Percentiles rank a stretch among this genome's conserved stretches.
These are phyloP conservation scores for Drosophila rhopaloa DNA, from an alignment of 1,140 invertebrate genomes.

Conservation along the genomic window DNA sequence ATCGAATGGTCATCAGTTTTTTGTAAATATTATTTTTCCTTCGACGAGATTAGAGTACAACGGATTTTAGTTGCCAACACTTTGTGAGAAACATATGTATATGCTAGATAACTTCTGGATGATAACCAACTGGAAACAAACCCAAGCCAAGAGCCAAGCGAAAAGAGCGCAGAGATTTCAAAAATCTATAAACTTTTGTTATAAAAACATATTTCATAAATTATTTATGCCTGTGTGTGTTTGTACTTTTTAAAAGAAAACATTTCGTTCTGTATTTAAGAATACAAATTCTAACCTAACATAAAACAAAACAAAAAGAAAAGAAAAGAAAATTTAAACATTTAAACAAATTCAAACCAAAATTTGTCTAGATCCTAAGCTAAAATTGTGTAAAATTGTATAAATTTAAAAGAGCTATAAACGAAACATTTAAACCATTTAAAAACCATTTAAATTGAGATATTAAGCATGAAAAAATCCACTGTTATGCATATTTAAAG, in stretches of 20 bases:
- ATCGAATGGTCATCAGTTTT: constrained; percentile 50
- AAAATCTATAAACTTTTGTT: constrained; percentile 83
- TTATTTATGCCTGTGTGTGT: constrained; percentile 71
- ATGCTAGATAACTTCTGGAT: constrained; percentile 50
- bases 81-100: constrained; percentile 54
- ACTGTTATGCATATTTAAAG: constrained; percentile 76
- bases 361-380: constrained; percentile 63
- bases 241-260: constrained; percentile 81
- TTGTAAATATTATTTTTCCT: constrained; percentile 66
- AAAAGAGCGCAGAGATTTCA: constrained; percentile 73
- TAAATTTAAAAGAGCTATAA: constrained; percentile 45
- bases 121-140: constrained; percentile 37
- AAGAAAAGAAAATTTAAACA: constrained; percentile 21
- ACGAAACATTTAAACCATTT: constrained; percentile 34
- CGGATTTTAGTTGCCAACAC: constrained; percentile 73
- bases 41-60: constrained; percentile 47
- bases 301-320: constrained; percentile 10
- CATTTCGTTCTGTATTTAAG: constrained; percentile 65
- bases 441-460: constrained; percentile 52
- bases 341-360: constrained; percentile 70
- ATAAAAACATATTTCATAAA: constrained; percentile 71
- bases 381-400: constrained; percentile 71
- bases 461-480: constrained; percentile 47
- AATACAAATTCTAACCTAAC: constrained; percentile 57
- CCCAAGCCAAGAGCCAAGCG: constrained; percentile 76